phyloP scores from a whole-genome alignment of 2,113 vertebrate genomes.

The Todiramphus saurophagus region DNA sequence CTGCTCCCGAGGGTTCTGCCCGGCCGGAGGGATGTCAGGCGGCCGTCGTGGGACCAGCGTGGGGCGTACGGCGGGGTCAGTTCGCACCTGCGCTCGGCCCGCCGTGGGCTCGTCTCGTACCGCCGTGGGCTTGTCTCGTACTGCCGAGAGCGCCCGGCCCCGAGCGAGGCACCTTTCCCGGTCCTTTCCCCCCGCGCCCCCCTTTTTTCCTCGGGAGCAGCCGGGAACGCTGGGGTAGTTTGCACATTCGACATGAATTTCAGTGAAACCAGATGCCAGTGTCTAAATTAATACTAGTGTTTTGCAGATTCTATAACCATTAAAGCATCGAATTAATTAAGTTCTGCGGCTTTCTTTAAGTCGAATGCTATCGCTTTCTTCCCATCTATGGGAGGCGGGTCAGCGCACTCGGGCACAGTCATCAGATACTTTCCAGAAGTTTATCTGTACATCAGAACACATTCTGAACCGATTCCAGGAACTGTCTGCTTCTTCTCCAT shows the following conservation, averaged over 20 bases:
- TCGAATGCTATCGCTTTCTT: conserved; percentile 66
- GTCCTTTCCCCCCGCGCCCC: neutral
- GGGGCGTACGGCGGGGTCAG: neutral
- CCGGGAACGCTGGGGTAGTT: neutral
- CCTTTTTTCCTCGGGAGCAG: neutral
- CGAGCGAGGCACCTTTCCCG: neutral
- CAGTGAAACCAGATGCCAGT: conserved; percentile 51
- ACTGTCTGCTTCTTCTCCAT: neutral
- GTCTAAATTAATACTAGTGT: conserved; percentile 44
- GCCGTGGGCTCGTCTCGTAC: too few relatives aligned
- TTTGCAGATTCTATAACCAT: conserved; percentile 64
- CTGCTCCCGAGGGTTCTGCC: neutral
- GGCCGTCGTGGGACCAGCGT: neutral
- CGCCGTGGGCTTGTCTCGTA: too few relatives aligned
- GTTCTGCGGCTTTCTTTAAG: conserved; percentile 64
- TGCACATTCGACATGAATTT: conserved; percentile 4
- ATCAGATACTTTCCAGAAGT: conserved; percentile 66
- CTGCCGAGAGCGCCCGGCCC: neutral
- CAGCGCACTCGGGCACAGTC: conserved; percentile 61
- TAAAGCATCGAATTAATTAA: conserved; percentile 69
- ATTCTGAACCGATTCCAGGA: conserved; percentile 42
- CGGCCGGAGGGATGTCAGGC: neutral
- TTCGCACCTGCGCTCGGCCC: neutral
- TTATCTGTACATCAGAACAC: conserved; percentile 51
- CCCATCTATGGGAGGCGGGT: conserved; percentile 53